Conservation (phyloP, 2,888 invertebrate genomes). For the Toxonevra muliebris region DNA sequence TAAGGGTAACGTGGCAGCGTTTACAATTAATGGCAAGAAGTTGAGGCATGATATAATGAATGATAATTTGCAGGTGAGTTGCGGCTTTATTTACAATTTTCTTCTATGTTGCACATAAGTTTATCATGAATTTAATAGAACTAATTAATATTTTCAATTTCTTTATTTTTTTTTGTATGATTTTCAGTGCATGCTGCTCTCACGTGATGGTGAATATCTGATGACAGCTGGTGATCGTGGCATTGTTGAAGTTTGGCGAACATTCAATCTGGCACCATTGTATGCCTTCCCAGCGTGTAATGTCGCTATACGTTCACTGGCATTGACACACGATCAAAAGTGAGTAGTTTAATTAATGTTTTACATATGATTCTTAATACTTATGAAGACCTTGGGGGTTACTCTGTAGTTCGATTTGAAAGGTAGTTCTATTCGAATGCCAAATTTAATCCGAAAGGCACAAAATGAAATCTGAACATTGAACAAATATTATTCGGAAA, state of each 20-base stretch:
- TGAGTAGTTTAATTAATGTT: slow-evolving; percentile 66
- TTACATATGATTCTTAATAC: too few species aligned
- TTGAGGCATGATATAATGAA: slow-evolving; percentile 91
- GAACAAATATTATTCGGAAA: too few species aligned
- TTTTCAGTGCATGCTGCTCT: slow-evolving; percentile 86
- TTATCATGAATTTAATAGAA: neutral
- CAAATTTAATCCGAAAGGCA: too few species aligned
- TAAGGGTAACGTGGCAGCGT: slow-evolving; percentile 90
- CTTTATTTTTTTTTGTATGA: slow-evolving; percentile 22
- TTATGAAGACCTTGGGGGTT: too few species aligned
- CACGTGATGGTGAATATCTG: slow-evolving; percentile 98
- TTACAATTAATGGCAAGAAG: slow-evolving; percentile 92
- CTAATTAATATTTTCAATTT: neutral
- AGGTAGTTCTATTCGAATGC: too few species aligned
- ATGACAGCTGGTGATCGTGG: slow-evolving; percentile 98
- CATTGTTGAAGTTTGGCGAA: slow-evolving; percentile 98
- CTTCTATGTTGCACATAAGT: too few species aligned
- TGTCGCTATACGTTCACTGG: slow-evolving; percentile 91
- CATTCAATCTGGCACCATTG: slow-evolving; percentile 94
- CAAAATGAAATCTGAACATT: too few species aligned
- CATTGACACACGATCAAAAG: slow-evolving; percentile 99
- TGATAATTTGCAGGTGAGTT: slow-evolving; percentile 88
- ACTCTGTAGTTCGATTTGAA: too few species aligned
- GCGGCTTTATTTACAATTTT: neutral
- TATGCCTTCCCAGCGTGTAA: slow-evolving; percentile 99